These are phyloP conservation scores for Andrena fulva DNA, from an alignment of 2,888 invertebrate species.

Conservation along the genomic window DNA sequence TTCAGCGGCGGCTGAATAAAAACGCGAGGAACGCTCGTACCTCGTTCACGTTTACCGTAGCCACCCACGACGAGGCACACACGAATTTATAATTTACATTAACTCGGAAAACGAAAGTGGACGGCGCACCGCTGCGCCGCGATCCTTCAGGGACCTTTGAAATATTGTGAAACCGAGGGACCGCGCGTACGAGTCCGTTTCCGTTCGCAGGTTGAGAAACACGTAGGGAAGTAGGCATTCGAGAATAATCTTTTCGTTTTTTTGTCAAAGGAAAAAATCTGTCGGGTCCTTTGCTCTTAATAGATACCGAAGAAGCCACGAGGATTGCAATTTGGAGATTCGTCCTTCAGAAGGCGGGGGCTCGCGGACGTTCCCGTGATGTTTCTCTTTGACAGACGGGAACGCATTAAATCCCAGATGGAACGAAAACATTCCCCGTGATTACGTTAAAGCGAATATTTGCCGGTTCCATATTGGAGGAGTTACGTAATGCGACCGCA, in stretches of 20 bases:
- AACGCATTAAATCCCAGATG: conserved; percentile 42
- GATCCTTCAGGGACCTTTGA: not conserved
- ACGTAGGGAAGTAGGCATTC: not conserved
- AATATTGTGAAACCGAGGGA: not conserved
- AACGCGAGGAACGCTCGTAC: conserved; percentile 51
- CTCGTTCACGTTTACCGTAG: conserved; percentile 50
- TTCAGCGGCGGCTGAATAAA: conserved; percentile 50
- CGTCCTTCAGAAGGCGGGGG: not conserved
- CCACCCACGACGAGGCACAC: conserved; percentile 62
- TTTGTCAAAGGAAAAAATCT: not conserved
- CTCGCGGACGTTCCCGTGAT: conserved; percentile 20
- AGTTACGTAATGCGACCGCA: conserved; percentile 40
- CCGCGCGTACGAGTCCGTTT: not conserved
- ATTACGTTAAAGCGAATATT: conserved; percentile 58
- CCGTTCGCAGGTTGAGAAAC: not conserved
- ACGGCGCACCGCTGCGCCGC: not conserved
- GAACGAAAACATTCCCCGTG: conserved; percentile 49
- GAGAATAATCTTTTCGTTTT: not conserved
- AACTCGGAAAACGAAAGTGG: conserved; percentile 42
- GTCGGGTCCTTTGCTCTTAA: not conserved
- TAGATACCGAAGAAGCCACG: not conserved
- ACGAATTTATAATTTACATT: conserved; percentile 63
- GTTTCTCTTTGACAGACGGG: conserved; percentile 25
- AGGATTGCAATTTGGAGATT: not conserved
- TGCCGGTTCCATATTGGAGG: conserved; percentile 29